Conservation (phyloP, 2,888 invertebrate species). For the Apoderus coryli region DNA sequence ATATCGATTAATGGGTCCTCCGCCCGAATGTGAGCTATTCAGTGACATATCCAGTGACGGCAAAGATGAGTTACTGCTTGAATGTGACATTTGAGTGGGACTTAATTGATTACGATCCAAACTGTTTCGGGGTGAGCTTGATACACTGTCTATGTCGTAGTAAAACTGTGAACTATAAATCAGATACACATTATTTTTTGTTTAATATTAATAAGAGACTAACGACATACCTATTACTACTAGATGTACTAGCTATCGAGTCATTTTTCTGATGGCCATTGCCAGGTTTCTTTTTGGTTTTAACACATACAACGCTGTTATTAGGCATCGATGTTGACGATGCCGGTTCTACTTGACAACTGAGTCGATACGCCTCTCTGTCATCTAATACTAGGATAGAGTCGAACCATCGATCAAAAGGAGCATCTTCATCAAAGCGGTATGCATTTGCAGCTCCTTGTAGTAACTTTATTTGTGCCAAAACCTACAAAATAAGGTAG, state of each 20-base stretch:
- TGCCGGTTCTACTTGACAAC: conserved; percentile 80
- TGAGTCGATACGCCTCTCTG: conserved; percentile 74
- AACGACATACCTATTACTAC: too few relatives aligned
- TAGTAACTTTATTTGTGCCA: conserved; percentile 91
- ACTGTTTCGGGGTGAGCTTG: conserved; percentile 64
- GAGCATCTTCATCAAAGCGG: conserved; percentile 67
- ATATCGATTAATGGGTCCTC: conserved; percentile 16
- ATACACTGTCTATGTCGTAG: conserved; percentile 60
- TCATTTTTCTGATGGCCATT: conserved; percentile 86
- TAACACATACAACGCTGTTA: conserved; percentile 30
- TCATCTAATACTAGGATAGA: conserved; percentile 84
- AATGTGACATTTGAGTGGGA: conserved; percentile 64
- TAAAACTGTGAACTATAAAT: conserved; percentile 85
- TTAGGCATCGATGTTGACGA: too few relatives aligned
- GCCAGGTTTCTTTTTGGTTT: conserved; percentile 26
- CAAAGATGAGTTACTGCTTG: conserved; percentile 45
- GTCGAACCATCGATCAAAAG: conserved; percentile 93
- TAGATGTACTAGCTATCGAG: conserved; percentile 77
- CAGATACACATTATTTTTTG: too few relatives aligned
- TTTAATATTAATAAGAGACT: too few relatives aligned
- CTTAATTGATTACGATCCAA: conserved; percentile 56
- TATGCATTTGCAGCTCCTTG: conserved; percentile 95
- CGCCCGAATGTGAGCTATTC: conserved; percentile 37
- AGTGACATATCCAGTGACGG: conserved; percentile 69
- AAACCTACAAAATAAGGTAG: too few relatives aligned